Percentiles rank a stretch among this genome's conserved stretches.
Conservation (phyloP, 1,140 invertebrate genomes). For the Cylas formicarius region DNA sequence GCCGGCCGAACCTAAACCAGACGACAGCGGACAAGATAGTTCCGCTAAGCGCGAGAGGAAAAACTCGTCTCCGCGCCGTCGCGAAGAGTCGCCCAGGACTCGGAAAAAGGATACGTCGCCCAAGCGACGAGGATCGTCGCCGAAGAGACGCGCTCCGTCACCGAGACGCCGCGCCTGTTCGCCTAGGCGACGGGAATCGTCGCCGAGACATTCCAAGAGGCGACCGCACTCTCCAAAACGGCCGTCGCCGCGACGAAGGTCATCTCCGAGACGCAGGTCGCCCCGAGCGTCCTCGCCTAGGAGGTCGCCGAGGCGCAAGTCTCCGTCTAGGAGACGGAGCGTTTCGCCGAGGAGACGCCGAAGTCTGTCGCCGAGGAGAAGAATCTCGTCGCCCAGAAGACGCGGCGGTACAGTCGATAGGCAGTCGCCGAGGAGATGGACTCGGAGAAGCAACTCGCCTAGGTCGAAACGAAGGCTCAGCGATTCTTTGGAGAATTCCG, state of each 20-base stretch:
- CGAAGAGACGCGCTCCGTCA: background rate
- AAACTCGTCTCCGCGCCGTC: background rate
- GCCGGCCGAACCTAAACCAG: too few relatives aligned
- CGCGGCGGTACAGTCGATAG: too few relatives aligned
- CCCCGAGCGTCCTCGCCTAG: slow-evolving; percentile 9
- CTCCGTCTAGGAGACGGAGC: slow-evolving; percentile 12
- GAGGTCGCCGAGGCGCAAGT: slow-evolving; percentile 11
- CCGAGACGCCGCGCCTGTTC: slow-evolving; percentile 8
- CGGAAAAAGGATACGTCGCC: slow-evolving; percentile 2
- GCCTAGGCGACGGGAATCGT: slow-evolving; percentile 8
- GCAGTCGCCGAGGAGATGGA: slow-evolving; percentile 16
- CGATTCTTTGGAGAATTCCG: background rate
- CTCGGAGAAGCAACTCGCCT: slow-evolving; percentile 1
- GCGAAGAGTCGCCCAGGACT: slow-evolving; percentile 9
- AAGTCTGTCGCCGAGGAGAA: slow-evolving; percentile 18
- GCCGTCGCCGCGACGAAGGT: slow-evolving; percentile 3
- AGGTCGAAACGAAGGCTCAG: background rate
- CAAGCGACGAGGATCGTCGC: slow-evolving; percentile 7
- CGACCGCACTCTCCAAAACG: too few relatives aligned
- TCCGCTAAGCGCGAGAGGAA: too few relatives aligned
- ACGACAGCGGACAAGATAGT: background rate
- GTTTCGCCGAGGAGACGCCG: slow-evolving; percentile 9
- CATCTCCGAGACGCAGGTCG: slow-evolving; percentile 17
- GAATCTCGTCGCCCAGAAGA: slow-evolving; percentile 8
- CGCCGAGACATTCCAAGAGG: too few relatives aligned